Evolutionary conservation across 2,888 invertebrate genomes (phyloP).

Genomic region (Machimus rusticus): DNA sequence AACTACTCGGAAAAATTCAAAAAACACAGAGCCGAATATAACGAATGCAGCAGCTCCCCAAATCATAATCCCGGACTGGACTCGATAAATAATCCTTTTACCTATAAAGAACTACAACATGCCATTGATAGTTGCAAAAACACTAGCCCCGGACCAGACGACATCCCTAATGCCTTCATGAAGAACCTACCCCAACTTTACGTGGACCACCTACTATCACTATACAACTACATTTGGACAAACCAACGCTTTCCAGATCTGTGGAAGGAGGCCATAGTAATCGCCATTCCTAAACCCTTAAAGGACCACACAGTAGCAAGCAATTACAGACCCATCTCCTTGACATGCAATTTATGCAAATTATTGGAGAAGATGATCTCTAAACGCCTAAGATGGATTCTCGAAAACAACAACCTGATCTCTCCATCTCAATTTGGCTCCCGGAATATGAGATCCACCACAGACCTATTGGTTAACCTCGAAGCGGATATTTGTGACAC

Average conservation of each 20-base stretch:
- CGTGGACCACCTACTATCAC: neutral
- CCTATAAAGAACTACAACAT: neutral
- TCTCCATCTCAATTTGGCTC: neutral
- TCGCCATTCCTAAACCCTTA: neutral
- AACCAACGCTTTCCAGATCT: neutral
- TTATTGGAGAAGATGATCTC: neutral
- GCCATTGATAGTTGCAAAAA: neutral
- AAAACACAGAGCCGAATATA: neutral
- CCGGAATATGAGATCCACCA: neutral
- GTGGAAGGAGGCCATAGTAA: neutral
- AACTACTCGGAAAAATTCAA: neutral
- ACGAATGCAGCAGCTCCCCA: neutral
- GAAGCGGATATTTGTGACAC: neutral
- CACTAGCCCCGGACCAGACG: neutral
- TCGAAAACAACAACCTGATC: too few species aligned
- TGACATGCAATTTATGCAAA: neutral
- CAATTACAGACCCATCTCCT: neutral
- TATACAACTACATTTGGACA: neutral
- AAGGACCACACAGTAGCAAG: neutral
- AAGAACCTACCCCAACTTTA: neutral
- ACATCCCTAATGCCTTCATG: neutral
- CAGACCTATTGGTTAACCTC: neutral
- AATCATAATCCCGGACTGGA: neutral
- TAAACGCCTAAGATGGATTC: neutral
- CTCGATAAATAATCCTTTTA: neutral